phyloP scores from a whole-genome alignment of 64 coral and sea anemone species.

The Actinia equina region DNA sequence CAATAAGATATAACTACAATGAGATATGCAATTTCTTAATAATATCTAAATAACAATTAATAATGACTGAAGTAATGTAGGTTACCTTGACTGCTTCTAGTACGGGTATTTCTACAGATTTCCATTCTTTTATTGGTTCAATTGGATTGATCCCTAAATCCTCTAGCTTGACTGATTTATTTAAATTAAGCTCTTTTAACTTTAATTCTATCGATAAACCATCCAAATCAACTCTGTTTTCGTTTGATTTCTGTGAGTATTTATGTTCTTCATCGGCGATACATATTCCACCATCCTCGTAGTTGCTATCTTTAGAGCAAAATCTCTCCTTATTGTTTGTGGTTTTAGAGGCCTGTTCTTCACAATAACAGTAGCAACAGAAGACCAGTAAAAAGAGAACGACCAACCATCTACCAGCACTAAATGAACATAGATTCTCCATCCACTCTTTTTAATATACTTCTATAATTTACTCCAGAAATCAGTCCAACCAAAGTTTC shows the following conservation, averaged over 20 bases:
- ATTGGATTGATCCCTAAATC: neutral
- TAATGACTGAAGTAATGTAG: neutral
- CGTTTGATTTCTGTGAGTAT: neutral
- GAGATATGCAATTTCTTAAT: no score
- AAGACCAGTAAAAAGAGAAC: neutral
- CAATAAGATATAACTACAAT: no score
- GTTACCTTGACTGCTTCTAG: conserved; percentile 43
- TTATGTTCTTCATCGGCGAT: conserved; percentile 28
- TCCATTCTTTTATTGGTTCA: conserved; percentile 13
- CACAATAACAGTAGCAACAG: neutral
- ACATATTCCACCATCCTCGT: conserved; percentile 31
- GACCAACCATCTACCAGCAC: neutral
- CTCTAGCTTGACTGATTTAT: neutral
- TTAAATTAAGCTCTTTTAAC: neutral
- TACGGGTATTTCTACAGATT: conserved; percentile 34
- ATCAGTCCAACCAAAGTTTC: conserved; percentile 3
- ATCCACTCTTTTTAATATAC: neutral
- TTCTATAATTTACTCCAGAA: neutral
- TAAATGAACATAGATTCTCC: neutral
- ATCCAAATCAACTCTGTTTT: neutral
- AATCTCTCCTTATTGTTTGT: neutral
- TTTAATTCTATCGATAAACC: neutral
- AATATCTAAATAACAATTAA: neutral
- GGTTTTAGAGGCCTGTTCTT: neutral
- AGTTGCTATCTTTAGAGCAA: neutral